phyloP scores from a whole-genome alignment of 2,113 vertebrate genomes.

The Halichoerus grypus region DNA sequence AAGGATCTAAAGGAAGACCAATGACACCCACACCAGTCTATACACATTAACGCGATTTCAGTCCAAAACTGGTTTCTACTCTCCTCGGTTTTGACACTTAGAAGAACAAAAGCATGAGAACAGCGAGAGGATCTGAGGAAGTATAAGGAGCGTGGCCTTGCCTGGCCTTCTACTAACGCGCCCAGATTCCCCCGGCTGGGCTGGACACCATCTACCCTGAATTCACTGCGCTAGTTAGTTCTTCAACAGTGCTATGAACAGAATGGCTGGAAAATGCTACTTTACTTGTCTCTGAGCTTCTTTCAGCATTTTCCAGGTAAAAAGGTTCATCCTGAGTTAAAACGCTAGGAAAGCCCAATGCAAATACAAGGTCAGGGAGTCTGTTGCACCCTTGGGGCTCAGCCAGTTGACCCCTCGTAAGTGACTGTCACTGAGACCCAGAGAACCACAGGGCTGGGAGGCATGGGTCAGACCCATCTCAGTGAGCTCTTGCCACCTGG shows the following conservation, averaged over 20 bases:
- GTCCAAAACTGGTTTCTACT: neutral
- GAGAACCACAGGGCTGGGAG: neutral
- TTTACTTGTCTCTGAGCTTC: neutral
- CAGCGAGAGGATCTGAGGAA: neutral
- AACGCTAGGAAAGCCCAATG: neutral
- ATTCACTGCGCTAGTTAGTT: neutral
- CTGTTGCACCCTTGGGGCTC: no score
- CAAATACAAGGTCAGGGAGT: neutral
- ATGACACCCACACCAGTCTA: neutral
- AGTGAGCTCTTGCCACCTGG: neutral
- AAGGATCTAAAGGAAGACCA: neutral
- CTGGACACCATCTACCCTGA: neutral
- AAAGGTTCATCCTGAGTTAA: neutral
- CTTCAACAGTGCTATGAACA: neutral
- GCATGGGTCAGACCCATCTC: neutral
- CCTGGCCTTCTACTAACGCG: neutral
- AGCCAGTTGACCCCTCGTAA: neutral
- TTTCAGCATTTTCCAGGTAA: neutral
- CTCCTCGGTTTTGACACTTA: neutral
- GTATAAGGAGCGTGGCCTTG: neutral
- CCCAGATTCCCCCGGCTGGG: neutral
- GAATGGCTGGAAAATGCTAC: neutral
- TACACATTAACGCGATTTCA: rapidly evolving
- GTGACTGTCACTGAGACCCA: neutral
- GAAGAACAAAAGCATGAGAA: neutral